phyloP scores from a whole-genome alignment of 2,888 invertebrate genomes.

The Xestia sexstrigata region DNA sequence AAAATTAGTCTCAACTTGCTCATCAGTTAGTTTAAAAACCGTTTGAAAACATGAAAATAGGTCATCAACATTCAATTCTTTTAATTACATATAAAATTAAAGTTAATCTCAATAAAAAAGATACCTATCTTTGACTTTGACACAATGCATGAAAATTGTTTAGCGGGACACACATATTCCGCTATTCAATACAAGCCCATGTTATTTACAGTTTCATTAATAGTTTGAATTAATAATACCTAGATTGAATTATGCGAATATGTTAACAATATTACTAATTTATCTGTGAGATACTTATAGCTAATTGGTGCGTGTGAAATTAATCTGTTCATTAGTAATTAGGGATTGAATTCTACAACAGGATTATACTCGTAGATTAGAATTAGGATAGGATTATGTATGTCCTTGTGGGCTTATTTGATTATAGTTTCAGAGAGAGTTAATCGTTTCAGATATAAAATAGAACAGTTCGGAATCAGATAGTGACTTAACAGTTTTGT shows the following conservation, averaged over 20 bases:
- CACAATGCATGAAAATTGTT: background rate
- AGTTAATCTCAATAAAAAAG: too few relatives aligned
- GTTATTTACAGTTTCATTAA: background rate
- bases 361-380: background rate
- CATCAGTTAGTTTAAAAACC: background rate
- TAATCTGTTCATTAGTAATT: constrained; percentile 16
- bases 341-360: background rate
- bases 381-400: background rate
- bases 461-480: too few relatives aligned
- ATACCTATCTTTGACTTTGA: background rate
- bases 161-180: too few relatives aligned
- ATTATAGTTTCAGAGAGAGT: too few relatives aligned
- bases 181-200: background rate
- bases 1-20: background rate
- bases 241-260: background rate
- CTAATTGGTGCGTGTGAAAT: constrained; percentile 18
- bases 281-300: background rate
- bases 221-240: background rate
- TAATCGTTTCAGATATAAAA: too few relatives aligned
- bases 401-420: background rate
- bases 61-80: background rate
- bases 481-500: too few relatives aligned
- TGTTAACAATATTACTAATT: constrained; percentile 1
- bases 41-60: too few relatives aligned
- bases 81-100: background rate